phyloP scores from a whole-genome alignment of 1,140 invertebrate species.

The Phocides pigmalion region DNA sequence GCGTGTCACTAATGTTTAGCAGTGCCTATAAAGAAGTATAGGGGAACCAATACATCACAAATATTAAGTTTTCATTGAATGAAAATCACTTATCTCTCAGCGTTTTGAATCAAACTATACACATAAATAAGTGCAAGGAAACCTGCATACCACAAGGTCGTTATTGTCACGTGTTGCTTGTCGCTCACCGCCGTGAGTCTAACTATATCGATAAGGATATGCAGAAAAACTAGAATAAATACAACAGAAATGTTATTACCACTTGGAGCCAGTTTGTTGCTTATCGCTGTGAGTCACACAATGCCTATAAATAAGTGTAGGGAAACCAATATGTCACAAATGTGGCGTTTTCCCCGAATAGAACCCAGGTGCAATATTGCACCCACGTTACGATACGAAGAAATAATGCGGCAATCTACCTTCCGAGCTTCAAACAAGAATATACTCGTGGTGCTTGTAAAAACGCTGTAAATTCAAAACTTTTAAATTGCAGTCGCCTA shows the following conservation, averaged over 20 bases:
- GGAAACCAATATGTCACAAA: constrained; percentile 41
- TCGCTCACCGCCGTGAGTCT: too few relatives aligned
- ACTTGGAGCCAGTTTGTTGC: not conserved
- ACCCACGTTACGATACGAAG: constrained; percentile 45
- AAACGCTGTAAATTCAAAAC: not conserved
- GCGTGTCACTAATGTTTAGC: too few relatives aligned
- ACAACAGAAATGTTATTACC: not conserved
- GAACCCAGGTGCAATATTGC: constrained; percentile 58
- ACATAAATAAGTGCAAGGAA: too few relatives aligned
- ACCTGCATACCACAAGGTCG: too few relatives aligned
- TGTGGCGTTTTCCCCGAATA: constrained; percentile 33
- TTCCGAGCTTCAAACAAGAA: not conserved
- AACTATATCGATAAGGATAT: too few relatives aligned
- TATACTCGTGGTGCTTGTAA: not conserved
- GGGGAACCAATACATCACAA: too few relatives aligned
- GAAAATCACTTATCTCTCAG: too few relatives aligned
- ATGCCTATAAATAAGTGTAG: constrained; percentile 24
- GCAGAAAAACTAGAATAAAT: too few relatives aligned
- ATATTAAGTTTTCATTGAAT: too few relatives aligned
- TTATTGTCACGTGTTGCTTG: too few relatives aligned
- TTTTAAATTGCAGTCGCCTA: not conserved
- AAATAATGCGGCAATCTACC: constrained; percentile 36
- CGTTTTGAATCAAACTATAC: too few relatives aligned
- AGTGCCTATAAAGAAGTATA: too few relatives aligned
- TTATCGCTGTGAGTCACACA: not conserved